Conservation (phyloP, 2,888 invertebrate genomes). For the Drosophila neutralis region DNA sequence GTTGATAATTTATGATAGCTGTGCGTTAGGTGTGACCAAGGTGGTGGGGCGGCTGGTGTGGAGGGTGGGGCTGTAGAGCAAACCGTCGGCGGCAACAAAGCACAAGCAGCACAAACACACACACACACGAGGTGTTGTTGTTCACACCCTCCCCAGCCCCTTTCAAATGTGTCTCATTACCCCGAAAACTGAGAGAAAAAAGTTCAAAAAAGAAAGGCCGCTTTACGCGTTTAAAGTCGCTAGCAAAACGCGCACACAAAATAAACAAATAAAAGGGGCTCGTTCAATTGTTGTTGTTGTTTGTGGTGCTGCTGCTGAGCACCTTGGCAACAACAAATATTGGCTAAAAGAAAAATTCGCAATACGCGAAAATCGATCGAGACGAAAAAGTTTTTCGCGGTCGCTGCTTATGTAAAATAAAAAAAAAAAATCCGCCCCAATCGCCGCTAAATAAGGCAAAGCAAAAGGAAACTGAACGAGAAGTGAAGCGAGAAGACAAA, state of each 20-base stretch:
- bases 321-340: slow-evolving; percentile 48
- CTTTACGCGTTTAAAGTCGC: slow-evolving; percentile 52
- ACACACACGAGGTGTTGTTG: slow-evolving; percentile 4
- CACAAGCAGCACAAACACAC: slow-evolving; percentile 36
- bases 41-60: background rate
- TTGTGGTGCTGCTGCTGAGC: slow-evolving; percentile 3
- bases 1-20: slow-evolving; percentile 75
- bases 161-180: slow-evolving; percentile 23
- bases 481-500: slow-evolving; percentile 6
- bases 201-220: slow-evolving; percentile 75
- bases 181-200: slow-evolving; percentile 28
- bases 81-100: slow-evolving; percentile 57
- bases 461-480: background rate
- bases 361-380: slow-evolving; percentile 20
- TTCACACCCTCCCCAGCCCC: slow-evolving; percentile 1
- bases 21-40: slow-evolving; percentile 43
- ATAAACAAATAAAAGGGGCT: slow-evolving; percentile 58
- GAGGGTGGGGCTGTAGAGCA: slow-evolving; percentile 10
- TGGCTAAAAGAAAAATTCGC: slow-evolving; percentile 8
- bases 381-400: slow-evolving; percentile 29
- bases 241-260: slow-evolving; percentile 46
- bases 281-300: slow-evolving; percentile 49
- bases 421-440: slow-evolving; percentile 12
- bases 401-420: slow-evolving; percentile 44
- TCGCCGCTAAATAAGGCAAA: background rate